A percentile compares a stretch with the other conserved stretches of the same genome.
Conservation (phyloP, 2,113 vertebrate species). For the Ramphastos sulfuratus region DNA sequence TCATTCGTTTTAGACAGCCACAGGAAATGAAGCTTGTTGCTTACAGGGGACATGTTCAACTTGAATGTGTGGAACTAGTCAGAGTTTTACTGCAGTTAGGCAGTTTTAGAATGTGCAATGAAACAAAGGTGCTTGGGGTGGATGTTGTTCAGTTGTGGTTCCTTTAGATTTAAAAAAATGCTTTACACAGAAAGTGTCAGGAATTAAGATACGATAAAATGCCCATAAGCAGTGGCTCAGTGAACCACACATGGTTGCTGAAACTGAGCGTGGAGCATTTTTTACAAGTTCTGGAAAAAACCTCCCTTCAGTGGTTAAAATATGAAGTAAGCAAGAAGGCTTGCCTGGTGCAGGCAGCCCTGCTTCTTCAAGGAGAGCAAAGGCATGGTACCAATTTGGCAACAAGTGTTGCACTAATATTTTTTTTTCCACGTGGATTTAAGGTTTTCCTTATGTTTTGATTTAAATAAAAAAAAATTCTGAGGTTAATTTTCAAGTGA, state of each 20-base stretch:
- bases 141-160: not conserved
- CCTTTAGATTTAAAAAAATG: not conserved
- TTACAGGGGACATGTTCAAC: not conserved
- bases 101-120: not conserved
- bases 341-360: not conserved
- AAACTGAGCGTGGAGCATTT: constrained; percentile 1
- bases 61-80: not conserved
- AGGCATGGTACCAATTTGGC: not conserved
- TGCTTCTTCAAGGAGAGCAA: not conserved
- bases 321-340: not conserved
- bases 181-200: not conserved
- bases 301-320: constrained; percentile 4
- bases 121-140: not conserved
- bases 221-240: not conserved
- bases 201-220: constrained; percentile 13
- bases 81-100: not conserved
- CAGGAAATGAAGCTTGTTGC: not conserved
- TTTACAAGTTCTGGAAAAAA: not conserved
- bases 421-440: constrained; percentile 47
- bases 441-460: constrained; percentile 49
- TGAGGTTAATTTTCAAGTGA: constrained; percentile 56
- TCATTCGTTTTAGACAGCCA: not conserved
- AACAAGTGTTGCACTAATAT: constrained; percentile 4
- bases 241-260: not conserved
- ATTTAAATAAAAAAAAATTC: constrained; percentile 52